Percentiles rank a stretch among this genome's conserved stretches.
phyloP scores from a whole-genome alignment of 30 jellyfish, hydroid and myxozoan species.

The Rhopilema esculentum region DNA sequence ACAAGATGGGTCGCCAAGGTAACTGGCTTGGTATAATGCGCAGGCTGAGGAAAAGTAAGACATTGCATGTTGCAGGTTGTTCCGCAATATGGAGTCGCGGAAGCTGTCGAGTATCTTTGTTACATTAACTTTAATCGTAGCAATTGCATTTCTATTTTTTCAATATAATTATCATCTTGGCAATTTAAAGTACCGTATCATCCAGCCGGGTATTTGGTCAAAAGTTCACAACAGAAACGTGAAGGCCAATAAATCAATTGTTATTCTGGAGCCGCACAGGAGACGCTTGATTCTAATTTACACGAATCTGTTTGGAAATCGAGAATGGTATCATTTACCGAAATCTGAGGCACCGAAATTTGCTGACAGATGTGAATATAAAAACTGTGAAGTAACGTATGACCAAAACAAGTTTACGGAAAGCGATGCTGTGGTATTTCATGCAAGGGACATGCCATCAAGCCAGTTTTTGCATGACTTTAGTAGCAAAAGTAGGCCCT shows the following conservation, averaged over 20 bases:
- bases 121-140: not conserved
- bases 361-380: conserved; percentile 66
- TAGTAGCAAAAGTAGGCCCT: conserved; percentile 34
- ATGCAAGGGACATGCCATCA: conserved; percentile 88
- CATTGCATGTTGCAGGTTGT: too few relatives aligned
- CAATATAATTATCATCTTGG: not conserved
- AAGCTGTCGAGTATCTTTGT: not conserved
- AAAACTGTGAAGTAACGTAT: conserved; percentile 83
- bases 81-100: not conserved
- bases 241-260: not conserved
- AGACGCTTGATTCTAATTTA: conserved; percentile 70
- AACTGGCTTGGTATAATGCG: too few relatives aligned
- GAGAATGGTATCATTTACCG: conserved; percentile 89
- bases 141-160: not conserved
- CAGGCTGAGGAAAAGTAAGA: too few relatives aligned
- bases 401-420: conserved; percentile 45
- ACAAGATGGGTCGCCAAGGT: too few relatives aligned
- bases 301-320: conserved; percentile 68
- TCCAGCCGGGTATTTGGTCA: too few relatives aligned
- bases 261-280: not conserved
- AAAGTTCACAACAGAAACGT: too few relatives aligned
- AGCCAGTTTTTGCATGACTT: conserved; percentile 29
- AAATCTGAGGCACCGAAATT: conserved; percentile 47
- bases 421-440: conserved; percentile 96
- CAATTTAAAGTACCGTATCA: too few relatives aligned